Evolutionary conservation across 1,140 invertebrate species (phyloP), one percentile per base, ranked within the genome.

Genomic region (Colletes latitarsis): DNA sequence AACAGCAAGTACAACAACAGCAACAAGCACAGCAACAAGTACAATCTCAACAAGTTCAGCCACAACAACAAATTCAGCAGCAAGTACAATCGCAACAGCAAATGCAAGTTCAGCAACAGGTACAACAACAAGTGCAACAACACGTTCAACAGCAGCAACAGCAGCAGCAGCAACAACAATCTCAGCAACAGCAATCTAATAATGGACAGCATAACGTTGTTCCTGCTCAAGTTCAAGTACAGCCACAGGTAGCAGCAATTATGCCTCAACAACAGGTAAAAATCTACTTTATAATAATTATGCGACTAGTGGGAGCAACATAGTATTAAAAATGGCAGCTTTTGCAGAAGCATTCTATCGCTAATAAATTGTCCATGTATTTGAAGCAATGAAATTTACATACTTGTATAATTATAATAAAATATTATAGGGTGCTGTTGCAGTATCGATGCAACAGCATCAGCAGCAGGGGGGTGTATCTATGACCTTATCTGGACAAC

Each of bases 381-480:
- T 91, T 30, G 82, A 89, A 84, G 4, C 0, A 6, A 30, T 30
- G 14, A 1, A 52, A 49, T 39, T 46, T 43, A 43, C 49, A 49
- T 49, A 49, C 10, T 10, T 58, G 10, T 52, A 15, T 17, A 41
- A 60, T 67, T 57, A 41, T 70, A 43, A 76, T 79, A 53, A 77
- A 68, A 82, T 76, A 86, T 88, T 93, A 2, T 90, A 93, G 84
- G 88, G 88, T 71, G 92, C 92, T 43, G 92, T 93, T 39, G 91
- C 92, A 8, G 92, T 93, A 4, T 93, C 92, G 0, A 93, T 94
- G 86, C 92, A 94, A 62, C 94, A 94, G 60, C 94, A 94, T 57
- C 95, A 96, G 55, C 95, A 95, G 57, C 94, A 95, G 10, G 92
- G 94, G 21, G 91, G 91, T 60, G 92, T 93, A 8, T 93, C 92